phyloP scores from a whole-genome alignment of 2,113 vertebrate genomes.

The Eclectus roratus region DNA sequence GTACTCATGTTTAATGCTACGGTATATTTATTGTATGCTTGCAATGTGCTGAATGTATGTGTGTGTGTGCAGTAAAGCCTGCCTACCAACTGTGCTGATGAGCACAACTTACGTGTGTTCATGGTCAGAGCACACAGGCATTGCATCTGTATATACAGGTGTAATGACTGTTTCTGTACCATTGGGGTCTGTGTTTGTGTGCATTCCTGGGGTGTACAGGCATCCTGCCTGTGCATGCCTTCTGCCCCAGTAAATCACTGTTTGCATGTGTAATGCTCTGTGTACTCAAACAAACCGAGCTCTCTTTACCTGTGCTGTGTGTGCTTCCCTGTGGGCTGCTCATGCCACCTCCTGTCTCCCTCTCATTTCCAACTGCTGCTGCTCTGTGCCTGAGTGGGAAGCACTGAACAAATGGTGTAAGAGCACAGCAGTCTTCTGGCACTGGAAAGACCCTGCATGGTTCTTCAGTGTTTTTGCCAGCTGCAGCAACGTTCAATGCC shows the following conservation, averaged over 20 bases:
- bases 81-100: not conserved
- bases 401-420: not conserved
- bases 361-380: not conserved
- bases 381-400: not conserved
- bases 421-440: not conserved
- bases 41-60: too few species aligned
- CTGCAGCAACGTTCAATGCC: rapidly evolving
- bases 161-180: not conserved
- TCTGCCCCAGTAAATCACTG: not conserved
- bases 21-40: not conserved
- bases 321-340: not conserved
- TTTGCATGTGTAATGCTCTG: not conserved
- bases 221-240: not conserved
- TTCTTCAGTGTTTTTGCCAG: not conserved
- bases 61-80: not conserved
- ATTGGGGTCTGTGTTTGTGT: not conserved
- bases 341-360: rapidly evolving
- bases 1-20: not conserved
- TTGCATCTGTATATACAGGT: not conserved
- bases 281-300: not conserved
- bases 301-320: not conserved
- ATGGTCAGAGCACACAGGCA: not conserved
- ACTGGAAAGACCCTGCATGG: not conserved
- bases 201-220: not conserved
- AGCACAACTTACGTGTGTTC: not conserved